These are phyloP conservation scores for Eufriesea mexicana DNA, from an alignment of 1,140 invertebrate genomes.

Conservation along the genomic window DNA sequence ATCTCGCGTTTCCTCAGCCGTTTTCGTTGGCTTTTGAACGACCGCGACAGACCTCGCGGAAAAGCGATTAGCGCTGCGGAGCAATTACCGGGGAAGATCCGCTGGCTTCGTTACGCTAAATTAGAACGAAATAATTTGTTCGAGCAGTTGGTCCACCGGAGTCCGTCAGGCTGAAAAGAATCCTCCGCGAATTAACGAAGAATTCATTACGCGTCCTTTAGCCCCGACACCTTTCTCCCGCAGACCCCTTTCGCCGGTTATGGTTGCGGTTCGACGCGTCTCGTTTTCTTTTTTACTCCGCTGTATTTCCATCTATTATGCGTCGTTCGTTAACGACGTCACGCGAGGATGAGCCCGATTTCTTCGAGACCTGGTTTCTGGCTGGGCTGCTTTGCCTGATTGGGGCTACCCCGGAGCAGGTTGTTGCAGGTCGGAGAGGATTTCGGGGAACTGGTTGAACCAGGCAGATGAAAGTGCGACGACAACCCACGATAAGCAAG, in stretches of 20 bases:
- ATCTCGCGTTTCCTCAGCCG: background rate
- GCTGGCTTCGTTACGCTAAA: constrained; percentile 40
- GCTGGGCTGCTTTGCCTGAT: background rate
- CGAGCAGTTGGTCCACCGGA: background rate
- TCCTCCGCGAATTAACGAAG: constrained; percentile 11
- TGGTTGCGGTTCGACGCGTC: too few relatives aligned
- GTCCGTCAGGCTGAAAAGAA: constrained; percentile 1
- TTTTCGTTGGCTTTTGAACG: constrained; percentile 33
- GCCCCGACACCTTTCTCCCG: background rate
- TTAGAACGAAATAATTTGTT: constrained; percentile 53
- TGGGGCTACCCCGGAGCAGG: background rate
- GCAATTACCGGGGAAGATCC: too few relatives aligned
- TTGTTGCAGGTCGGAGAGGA: too few relatives aligned
- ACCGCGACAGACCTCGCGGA: too few relatives aligned
- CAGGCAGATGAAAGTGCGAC: background rate
- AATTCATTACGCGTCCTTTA: constrained; percentile 24
- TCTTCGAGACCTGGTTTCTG: background rate
- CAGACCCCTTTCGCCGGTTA: background rate
- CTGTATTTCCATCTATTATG: background rate
- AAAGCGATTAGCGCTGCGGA: too few relatives aligned
- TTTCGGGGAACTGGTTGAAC: too few relatives aligned
- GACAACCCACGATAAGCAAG: too few relatives aligned
- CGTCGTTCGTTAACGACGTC: background rate
- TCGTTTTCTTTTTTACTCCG: background rate
- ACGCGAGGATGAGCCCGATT: background rate